Evolutionary conservation across 2,888 invertebrate species (phyloP).

Genomic region (Mechanitis messenoides): DNA sequence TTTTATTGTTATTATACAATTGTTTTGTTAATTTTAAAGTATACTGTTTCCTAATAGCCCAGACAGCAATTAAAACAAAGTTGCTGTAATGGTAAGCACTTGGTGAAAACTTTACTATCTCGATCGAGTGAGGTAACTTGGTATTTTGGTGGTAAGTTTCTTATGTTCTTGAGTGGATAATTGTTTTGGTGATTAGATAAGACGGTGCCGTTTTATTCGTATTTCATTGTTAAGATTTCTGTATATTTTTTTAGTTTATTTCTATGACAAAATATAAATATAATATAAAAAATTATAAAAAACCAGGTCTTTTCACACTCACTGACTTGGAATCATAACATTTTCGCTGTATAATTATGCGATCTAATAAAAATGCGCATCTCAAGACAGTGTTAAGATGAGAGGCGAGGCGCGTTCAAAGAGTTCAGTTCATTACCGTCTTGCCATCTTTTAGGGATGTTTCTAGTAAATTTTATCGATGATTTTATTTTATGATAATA

Average conservation of each 20-base stretch:
- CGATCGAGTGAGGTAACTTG: conserved; percentile 31
- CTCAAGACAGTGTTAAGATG: conserved; percentile 38
- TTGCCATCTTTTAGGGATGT: conserved; percentile 44
- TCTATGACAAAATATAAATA: background rate
- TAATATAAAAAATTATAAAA: conserved; percentile 1
- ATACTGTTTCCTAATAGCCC: conserved; percentile 22
- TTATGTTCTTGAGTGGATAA: background rate
- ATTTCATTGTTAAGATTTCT: background rate
- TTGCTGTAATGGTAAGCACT: conserved; percentile 16
- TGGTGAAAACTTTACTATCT: conserved; percentile 29
- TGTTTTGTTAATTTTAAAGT: conserved; percentile 12
- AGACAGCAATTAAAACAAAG: conserved; percentile 24
- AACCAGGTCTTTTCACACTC: conserved; percentile 24
- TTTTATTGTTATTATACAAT: too few relatives aligned
- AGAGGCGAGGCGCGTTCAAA: conserved; percentile 46
- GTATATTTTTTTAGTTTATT: too few relatives aligned
- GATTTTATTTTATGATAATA: background rate
- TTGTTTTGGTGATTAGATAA: background rate
- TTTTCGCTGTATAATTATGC: conserved; percentile 29
- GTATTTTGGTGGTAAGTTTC: conserved; percentile 1
- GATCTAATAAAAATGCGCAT: conserved; percentile 40
- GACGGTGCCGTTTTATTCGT: background rate
- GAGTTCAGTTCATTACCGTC: conserved; percentile 70
- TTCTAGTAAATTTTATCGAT: conserved; percentile 26
- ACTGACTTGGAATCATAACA: conserved; percentile 24